Percentiles rank a stretch among this genome's conserved stretches.
Conservation (phyloP, 1,140 invertebrate genomes). For the Macrobrachium rosenbergii region DNA sequence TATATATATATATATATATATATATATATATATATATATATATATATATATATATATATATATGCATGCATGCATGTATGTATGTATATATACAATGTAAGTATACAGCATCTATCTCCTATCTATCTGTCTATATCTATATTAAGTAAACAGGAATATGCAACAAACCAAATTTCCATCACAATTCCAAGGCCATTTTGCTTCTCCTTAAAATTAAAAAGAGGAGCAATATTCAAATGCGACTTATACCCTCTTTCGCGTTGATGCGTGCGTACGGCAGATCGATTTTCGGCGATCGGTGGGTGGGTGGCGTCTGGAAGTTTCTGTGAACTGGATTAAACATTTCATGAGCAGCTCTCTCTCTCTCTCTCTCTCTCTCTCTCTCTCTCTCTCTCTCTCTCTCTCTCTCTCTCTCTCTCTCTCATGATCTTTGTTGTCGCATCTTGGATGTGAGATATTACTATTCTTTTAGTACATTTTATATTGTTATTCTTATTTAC, state of each 20-base stretch:
- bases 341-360: too few species aligned
- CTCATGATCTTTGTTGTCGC: not conserved
- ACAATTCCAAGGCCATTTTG: too few species aligned
- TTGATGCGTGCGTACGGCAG: too few species aligned
- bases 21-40: constrained; percentile 30
- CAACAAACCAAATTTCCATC: not conserved
- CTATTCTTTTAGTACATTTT: not conserved
- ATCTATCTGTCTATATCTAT: not conserved
- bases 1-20: not conserved
- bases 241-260: too few species aligned
- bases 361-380: not conserved
- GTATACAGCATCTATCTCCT: not conserved
- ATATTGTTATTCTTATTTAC: not conserved
- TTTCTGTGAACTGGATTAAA: not conserved
- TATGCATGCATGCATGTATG: constrained; percentile 18
- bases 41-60: constrained; percentile 34
- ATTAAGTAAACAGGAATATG: not conserved
- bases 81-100: not conserved
- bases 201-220: too few species aligned
- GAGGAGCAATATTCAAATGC: too few species aligned
- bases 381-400: not conserved
- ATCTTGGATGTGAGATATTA: not conserved
- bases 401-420: constrained; percentile 13
- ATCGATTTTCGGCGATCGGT: too few species aligned
- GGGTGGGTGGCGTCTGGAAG: not conserved